Conservation (phyloP, 2,113 vertebrate genomes). For the Pterocles gutturalis region DNA sequence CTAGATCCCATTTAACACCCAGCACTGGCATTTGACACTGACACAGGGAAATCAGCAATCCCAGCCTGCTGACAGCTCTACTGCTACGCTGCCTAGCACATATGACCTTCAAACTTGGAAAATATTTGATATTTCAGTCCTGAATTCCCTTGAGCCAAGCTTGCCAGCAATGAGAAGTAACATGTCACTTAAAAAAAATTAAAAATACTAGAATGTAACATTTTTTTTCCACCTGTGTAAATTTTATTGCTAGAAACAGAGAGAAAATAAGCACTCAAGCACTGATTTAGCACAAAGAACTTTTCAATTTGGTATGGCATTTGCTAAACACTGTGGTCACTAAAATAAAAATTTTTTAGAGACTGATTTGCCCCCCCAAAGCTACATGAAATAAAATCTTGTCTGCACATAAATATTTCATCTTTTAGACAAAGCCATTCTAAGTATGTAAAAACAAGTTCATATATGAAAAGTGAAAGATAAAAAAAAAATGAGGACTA, state of each 20-base stretch:
- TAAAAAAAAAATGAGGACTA: not conserved
- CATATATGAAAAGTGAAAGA: not conserved
- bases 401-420: not conserved
- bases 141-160: not conserved
- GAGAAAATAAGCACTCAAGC: not conserved
- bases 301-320: not conserved
- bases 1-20: not conserved
- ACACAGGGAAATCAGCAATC: not conserved
- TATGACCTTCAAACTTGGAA: not conserved
- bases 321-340: not conserved
- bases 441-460: fast-evolving
- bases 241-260: not conserved
- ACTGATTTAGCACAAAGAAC: not conserved
- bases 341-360: not conserved
- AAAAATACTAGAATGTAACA: not conserved
- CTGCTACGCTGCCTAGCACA: not conserved
- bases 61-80: not conserved
- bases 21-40: too few relatives aligned
- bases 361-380: not conserved
- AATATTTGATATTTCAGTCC: not conserved
- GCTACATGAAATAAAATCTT: not conserved
- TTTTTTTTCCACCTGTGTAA: not conserved
- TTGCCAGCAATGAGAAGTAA: not conserved
- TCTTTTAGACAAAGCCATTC: not conserved
- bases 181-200: fast-evolving